phyloP scores from a whole-genome alignment of 1,140 invertebrate species.

The Drosophila saltans region DNA sequence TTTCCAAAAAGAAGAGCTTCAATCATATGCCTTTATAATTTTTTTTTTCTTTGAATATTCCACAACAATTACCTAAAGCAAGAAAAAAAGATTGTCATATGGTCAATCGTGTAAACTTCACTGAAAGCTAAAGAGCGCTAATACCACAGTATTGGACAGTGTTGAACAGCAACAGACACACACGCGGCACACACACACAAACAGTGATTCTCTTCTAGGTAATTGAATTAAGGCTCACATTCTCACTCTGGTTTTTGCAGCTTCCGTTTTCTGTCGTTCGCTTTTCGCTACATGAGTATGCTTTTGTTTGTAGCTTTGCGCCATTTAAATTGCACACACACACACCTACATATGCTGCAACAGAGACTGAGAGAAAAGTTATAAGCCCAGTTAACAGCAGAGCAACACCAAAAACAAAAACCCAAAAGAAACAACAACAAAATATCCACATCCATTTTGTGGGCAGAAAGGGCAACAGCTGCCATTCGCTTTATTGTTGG shows the following conservation, averaged over 20 bases:
- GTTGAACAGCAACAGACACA: constrained; percentile 20
- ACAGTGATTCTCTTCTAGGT: background rate
- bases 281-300: constrained; percentile 15
- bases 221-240: constrained; percentile 54
- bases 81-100: background rate
- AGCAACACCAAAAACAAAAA: constrained; percentile 24
- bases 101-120: constrained; percentile 30
- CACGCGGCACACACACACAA: constrained; percentile 27
- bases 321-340: constrained; percentile 51
- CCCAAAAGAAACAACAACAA: constrained; percentile 14
- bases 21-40: no score
- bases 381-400: constrained; percentile 12
- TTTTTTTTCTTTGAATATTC: no score
- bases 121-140: background rate
- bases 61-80: no score
- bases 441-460: constrained; percentile 17
- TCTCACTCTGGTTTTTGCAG: constrained; percentile 9
- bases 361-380: constrained; percentile 3
- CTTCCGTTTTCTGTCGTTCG: constrained; percentile 29
- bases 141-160: background rate
- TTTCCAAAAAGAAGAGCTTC: no score
- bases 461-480: constrained; percentile 34
- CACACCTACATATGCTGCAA: constrained; percentile 24
- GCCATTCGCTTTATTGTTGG: constrained; percentile 57
- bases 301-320: constrained; percentile 43